Conservation (phyloP, 1,140 invertebrate genomes). For the Pachyrhynchus sulphureomaculatus region DNA sequence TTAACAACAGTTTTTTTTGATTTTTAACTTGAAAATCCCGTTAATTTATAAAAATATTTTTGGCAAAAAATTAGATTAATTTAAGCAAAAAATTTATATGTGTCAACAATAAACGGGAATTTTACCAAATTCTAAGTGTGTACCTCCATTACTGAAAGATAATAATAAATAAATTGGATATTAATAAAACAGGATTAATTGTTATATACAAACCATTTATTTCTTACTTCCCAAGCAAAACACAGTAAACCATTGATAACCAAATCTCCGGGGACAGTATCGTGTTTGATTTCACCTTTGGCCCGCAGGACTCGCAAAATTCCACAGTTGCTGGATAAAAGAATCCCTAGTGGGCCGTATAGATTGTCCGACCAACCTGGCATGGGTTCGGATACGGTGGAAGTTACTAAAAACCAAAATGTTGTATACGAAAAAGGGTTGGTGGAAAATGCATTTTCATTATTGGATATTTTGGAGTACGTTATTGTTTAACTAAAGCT, state of each 20-base stretch:
- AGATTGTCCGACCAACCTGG: constrained; percentile 92
- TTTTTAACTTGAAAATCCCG: too few relatives aligned
- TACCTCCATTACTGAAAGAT: too few relatives aligned
- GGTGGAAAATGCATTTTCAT: background rate
- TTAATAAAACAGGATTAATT: background rate
- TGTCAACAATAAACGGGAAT: too few relatives aligned
- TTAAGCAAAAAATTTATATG: too few relatives aligned
- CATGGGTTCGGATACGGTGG: constrained; percentile 68
- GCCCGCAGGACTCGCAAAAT: constrained; percentile 70
- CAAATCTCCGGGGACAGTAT: constrained; percentile 81
- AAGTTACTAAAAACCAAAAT: constrained; percentile 58
- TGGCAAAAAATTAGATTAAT: too few relatives aligned
- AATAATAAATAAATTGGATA: background rate
- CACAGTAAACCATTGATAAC: constrained; percentile 77
- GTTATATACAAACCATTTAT: constrained; percentile 17
- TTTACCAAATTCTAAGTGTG: too few relatives aligned
- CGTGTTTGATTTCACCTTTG: constrained; percentile 60
- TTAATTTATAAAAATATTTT: too few relatives aligned
- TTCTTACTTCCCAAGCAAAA: constrained; percentile 66
- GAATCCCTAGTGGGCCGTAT: constrained; percentile 85
- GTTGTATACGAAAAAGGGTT: background rate
- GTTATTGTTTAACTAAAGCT: too few relatives aligned
- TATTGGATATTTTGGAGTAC: background rate
- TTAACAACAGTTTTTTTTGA: too few relatives aligned
- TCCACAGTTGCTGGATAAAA: constrained; percentile 79